Conservation (phyloP, 1,140 invertebrate species). For the Magallana ariakensis region DNA sequence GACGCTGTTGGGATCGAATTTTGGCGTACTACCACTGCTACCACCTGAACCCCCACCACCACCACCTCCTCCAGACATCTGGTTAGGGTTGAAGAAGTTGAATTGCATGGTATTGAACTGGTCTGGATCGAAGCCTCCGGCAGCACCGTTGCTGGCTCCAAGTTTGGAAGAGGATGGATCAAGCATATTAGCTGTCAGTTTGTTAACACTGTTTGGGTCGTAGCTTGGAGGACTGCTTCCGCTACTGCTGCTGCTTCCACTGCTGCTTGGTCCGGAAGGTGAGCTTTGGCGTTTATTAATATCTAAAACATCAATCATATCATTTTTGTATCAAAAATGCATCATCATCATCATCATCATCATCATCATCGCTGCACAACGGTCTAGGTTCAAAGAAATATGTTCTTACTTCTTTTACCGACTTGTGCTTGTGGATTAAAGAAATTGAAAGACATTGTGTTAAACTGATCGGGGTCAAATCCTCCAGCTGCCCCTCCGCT, state of each 20-base stretch:
- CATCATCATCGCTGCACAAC: too few relatives aligned
- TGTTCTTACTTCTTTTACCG: slow-evolving; percentile 41
- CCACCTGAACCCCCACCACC: slow-evolving; percentile 27
- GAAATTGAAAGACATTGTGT: slow-evolving; percentile 59
- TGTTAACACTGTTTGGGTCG: slow-evolving; percentile 48
- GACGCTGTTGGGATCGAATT: slow-evolving; percentile 46
- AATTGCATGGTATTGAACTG: slow-evolving; percentile 53
- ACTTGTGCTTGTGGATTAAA: slow-evolving; percentile 59
- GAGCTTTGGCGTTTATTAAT: slow-evolving; percentile 5
- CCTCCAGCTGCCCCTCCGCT: slow-evolving; percentile 55
- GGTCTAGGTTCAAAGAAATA: neutral
- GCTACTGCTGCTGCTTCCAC: slow-evolving; percentile 39
- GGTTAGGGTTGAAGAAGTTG: slow-evolving; percentile 53
- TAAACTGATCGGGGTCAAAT: slow-evolving; percentile 61
- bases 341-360: too few relatives aligned
- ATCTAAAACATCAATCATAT: neutral
- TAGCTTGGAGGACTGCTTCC: slow-evolving; percentile 31
- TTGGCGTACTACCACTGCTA: slow-evolving; percentile 33
- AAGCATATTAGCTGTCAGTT: slow-evolving; percentile 33
- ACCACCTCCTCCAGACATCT: slow-evolving; percentile 34
- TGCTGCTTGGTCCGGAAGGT: slow-evolving; percentile 12
- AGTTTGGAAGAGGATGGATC: slow-evolving; percentile 48
- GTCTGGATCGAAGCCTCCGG: slow-evolving; percentile 49
- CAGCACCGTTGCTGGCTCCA: slow-evolving; percentile 43
- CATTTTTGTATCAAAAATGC: too few relatives aligned